Percentiles rank a stretch among this genome's conserved stretches.
These are phyloP conservation scores for Myotis pilosus DNA, from an alignment of 2,797 vertebrate species.

Conservation along the genomic window DNA sequence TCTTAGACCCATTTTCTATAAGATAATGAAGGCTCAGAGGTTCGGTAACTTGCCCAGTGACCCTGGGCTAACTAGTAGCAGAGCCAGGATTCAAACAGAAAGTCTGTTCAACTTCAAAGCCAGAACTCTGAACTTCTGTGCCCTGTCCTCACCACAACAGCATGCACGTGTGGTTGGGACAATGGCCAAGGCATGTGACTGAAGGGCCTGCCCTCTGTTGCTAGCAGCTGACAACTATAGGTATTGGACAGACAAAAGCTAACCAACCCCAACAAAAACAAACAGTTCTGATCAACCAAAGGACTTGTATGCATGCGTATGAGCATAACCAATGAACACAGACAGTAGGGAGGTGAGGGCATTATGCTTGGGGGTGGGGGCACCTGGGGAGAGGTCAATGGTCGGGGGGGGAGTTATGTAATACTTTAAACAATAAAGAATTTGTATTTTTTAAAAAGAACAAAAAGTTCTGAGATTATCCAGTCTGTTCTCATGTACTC, in stretches of 20 bases:
- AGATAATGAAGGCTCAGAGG: slow-evolving; percentile 20
- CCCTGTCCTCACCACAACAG: background rate
- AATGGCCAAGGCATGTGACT: background rate
- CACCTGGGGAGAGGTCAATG: too few relatives aligned
- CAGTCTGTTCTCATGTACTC: background rate
- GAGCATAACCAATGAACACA: too few relatives aligned
- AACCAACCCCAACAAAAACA: background rate
- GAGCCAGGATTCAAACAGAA: slow-evolving; percentile 10
- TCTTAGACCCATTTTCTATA: background rate
- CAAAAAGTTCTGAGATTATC: too few relatives aligned
- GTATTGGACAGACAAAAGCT: background rate
- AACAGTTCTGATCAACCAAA: too few relatives aligned
- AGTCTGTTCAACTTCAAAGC: background rate
- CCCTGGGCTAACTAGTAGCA: background rate
- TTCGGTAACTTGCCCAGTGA: background rate
- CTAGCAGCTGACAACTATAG: background rate
- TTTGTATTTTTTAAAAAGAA: too few relatives aligned
- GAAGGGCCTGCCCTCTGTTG: background rate
- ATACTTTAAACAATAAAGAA: too few relatives aligned
- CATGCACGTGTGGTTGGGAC: background rate
- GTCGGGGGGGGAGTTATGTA: too few relatives aligned
- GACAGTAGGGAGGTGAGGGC: too few relatives aligned
- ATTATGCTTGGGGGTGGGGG: too few relatives aligned
- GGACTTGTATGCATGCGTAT: too few relatives aligned
- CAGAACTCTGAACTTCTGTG: background rate